A percentile compares a stretch with the other conserved stretches of the same genome.
Evolutionary conservation across 2,113 vertebrate genomes (phyloP).

Genomic region (Hippocampus mohnikei): DNA sequence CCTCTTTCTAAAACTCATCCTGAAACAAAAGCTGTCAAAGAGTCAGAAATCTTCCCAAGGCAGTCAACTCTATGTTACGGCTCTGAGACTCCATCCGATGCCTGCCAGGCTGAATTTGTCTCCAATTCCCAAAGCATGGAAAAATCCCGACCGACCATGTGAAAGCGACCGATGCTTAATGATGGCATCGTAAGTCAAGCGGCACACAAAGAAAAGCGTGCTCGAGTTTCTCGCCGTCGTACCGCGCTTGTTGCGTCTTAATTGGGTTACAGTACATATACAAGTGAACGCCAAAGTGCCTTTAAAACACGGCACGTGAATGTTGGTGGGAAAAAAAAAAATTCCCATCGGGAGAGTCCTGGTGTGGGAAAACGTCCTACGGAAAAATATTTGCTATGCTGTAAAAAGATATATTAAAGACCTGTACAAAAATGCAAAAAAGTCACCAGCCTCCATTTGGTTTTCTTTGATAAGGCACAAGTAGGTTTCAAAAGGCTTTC

Average conservation of each 20-base stretch:
- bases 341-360: neutral
- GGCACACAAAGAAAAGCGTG: no score
- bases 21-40: no score
- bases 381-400: constrained; percentile 35
- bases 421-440: constrained; percentile 51
- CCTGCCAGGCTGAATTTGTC: neutral
- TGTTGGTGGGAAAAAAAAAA: neutral
- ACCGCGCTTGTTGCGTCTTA: neutral
- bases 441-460: constrained; percentile 56
- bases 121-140: no score
- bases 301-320: constrained; percentile 2
- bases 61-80: neutral
- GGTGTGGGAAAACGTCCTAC: neutral
- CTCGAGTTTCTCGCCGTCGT: neutral
- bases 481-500: constrained; percentile 57
- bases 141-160: neutral
- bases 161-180: neutral
- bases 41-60: no score
- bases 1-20: no score
- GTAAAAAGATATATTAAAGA: constrained; percentile 51
- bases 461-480: constrained; percentile 75
- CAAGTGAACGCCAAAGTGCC: neutral
- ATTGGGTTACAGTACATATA: neutral
- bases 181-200: neutral
- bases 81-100: neutral